Evolutionary conservation across 2,888 invertebrate species (phyloP).

Genomic region (Callosobruchus maculatus): DNA sequence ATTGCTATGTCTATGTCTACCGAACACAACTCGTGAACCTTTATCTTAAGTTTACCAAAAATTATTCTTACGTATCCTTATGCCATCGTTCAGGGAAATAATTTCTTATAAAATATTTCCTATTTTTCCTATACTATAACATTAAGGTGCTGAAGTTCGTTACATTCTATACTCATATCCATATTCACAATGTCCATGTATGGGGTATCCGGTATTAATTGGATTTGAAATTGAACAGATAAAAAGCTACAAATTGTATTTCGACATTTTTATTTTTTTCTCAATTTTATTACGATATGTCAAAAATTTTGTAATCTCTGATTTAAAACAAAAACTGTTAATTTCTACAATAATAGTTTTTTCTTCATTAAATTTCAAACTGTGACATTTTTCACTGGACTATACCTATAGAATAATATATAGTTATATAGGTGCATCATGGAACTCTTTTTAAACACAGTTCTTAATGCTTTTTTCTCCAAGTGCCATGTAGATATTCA

Average conservation of each 20-base stretch:
- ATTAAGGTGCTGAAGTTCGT: background rate
- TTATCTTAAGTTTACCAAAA: slow-evolving; percentile 37
- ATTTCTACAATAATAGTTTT: no score
- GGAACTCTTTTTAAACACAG: background rate
- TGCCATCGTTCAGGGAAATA: background rate
- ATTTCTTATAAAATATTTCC: background rate
- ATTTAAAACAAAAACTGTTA: no score
- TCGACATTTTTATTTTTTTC: no score
- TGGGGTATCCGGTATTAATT: no score
- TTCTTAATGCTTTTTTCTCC: background rate
- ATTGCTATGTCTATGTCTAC: slow-evolving; percentile 80
- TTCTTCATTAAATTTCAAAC: no score
- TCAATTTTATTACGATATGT: no score
- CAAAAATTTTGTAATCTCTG: no score
- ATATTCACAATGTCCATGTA: background rate
- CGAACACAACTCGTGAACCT: slow-evolving; percentile 84
- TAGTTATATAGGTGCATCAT: background rate
- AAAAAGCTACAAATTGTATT: no score
- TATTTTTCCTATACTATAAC: background rate
- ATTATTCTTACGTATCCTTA: background rate
- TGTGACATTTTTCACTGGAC: no score
- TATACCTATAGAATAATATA: no score
- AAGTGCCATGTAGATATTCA: background rate
- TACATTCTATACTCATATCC: background rate
- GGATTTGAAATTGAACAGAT: no score